Conservation (phyloP, 2,113 vertebrate species). For the Abramis brama region DNA sequence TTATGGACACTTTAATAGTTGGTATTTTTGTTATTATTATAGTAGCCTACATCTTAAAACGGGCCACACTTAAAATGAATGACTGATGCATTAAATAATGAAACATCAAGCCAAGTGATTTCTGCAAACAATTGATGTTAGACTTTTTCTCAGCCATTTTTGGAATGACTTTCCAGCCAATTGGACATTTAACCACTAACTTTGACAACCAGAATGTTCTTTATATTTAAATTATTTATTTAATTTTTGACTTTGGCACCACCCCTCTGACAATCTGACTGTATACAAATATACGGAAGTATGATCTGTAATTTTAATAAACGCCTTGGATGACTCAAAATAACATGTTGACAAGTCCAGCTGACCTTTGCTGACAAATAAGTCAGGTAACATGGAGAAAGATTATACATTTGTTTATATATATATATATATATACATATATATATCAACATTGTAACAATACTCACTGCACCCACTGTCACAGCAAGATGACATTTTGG, state of each 20-base stretch:
- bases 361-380: neutral
- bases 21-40: conserved; percentile 45
- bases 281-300: too few relatives aligned
- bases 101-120: neutral
- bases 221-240: neutral
- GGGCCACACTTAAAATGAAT: neutral
- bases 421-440: too few relatives aligned
- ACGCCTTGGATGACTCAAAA: too few relatives aligned
- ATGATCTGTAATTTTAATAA: too few relatives aligned
- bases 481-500: conserved; percentile 70
- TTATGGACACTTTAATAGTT: conserved; percentile 59
- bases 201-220: neutral
- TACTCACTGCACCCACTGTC: conserved; percentile 64
- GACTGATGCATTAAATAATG: neutral
- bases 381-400: neutral
- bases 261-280: too few relatives aligned
- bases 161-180: neutral
- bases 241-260: too few relatives aligned
- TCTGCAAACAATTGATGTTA: neutral
- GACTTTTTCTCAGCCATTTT: neutral
- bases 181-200: neutral
- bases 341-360: too few relatives aligned
- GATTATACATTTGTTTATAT: too few relatives aligned
- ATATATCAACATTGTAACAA: too few relatives aligned
- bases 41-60: neutral